Base-by-base conservation (phyloP, 1,140 invertebrate species). In the Papilio aristodemus region DNA sequence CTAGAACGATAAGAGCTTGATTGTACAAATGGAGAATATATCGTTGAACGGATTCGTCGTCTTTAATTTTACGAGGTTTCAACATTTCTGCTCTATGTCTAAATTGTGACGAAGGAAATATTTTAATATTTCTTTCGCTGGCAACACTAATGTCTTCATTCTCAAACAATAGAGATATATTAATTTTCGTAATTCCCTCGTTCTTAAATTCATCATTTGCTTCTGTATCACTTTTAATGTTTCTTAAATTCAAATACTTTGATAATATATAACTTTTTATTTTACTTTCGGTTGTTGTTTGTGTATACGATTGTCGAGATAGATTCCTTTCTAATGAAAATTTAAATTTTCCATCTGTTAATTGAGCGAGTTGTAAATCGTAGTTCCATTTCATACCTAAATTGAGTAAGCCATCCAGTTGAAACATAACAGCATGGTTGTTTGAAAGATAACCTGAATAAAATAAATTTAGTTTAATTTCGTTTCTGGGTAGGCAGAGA, bases 51-150 rank as follows among this genome's bases (percentile, higher is more conserved):
- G 19, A 27, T n/a, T 46, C 62, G 10, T 43, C 62, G 14, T 64
- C 62, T 64, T 64, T 64, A 14, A 64, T 64, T 46, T 64, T 64
- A 9, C 22, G 38, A 4, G 62, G 38, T 8, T 22, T 27, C 13
- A 43, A 10, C 2, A 43, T 36, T 59, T 32, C 62, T 27, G 62
- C 62, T 9, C 62, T 39, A 4, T 64, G 62, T 14, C 38, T 43
- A 41, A 57, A 32, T 25, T 27, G 9, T 7, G 22, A 43, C n/a
- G 39, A 46, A 32, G 2, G 27, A 17, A 11, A 0, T 13, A 9
- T 46, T 8, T 19, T 46, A 9, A 17, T 19, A 17, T 46, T 46
- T 17, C 17, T 46, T 14, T 17, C 17, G 14, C 17, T 46, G 2
- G 0, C 43, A 17, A 14, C 1, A 59, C n/a, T n/a, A 14, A n/a